phyloP scores from a whole-genome alignment of 1,140 invertebrate species.

The Coenobita brevimanus region DNA sequence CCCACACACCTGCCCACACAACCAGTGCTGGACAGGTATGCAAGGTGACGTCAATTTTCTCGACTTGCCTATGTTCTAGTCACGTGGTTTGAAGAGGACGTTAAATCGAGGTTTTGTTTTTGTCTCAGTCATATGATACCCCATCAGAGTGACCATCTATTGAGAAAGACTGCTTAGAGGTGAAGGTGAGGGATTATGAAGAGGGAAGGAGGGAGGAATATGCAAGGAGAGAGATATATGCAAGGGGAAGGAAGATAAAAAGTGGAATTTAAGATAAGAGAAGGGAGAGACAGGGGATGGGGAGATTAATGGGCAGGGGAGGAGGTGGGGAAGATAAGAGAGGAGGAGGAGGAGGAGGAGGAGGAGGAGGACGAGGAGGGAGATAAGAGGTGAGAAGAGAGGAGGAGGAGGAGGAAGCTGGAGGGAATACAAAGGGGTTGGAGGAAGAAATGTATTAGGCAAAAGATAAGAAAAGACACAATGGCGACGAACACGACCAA shows the following conservation, averaged over 20 bases:
- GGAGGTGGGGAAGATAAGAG: background rate
- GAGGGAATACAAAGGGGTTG: background rate
- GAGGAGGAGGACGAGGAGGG: background rate
- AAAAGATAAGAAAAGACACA: background rate
- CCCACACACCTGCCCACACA: background rate
- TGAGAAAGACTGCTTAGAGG: background rate
- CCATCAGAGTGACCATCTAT: no score
- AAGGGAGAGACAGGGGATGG: background rate
- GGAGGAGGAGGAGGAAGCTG: background rate
- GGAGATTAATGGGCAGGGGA: background rate
- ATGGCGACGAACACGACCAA: no score
- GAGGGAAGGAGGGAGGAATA: background rate
- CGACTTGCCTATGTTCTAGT: no score
- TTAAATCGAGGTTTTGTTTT: no score
- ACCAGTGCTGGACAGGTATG: no score
- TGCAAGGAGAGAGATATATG: background rate
- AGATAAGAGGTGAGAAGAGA: background rate
- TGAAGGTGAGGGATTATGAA: background rate
- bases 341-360: background rate
- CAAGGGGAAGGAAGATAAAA: background rate
- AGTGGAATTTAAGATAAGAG: background rate
- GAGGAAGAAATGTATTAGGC: background rate
- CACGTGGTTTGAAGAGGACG: no score
- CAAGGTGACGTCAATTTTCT: no score
- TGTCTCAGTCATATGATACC: no score